phyloP scores from a whole-genome alignment of 2,113 vertebrate genomes.

The Gasterosteus nipponicus region DNA sequence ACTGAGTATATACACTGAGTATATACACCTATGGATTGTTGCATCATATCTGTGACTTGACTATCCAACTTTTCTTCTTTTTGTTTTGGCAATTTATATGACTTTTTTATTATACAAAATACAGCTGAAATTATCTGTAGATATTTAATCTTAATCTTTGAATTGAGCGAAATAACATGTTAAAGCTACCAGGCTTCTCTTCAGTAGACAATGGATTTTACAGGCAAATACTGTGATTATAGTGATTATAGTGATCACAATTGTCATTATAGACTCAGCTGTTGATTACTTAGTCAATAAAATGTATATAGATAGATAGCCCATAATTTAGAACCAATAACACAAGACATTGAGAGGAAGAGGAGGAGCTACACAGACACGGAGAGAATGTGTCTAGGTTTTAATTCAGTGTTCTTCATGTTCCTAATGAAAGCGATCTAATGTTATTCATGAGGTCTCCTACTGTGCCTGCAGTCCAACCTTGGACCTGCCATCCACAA shows the following conservation, averaged over 20 bases:
- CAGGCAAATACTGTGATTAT: no score
- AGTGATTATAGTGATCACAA: no score
- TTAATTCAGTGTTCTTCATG: conserved; percentile 44
- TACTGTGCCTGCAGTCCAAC: conserved; percentile 47
- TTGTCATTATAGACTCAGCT: not conserved
- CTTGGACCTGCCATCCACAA: conserved; percentile 54
- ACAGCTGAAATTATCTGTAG: not conserved
- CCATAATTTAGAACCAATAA: not conserved
- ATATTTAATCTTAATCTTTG: not conserved
- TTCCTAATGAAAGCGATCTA: conserved; percentile 66
- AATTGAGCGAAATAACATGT: not conserved
- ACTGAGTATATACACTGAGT: not conserved
- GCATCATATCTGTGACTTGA: not conserved
- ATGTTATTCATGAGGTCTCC: conserved; percentile 76
- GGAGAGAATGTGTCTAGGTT: not conserved
- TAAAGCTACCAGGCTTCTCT: not conserved
- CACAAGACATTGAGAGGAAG: conserved; percentile 15
- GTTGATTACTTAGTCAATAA: not conserved
- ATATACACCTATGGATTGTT: not conserved
- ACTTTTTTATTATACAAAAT: not conserved
- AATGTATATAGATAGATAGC: not conserved
- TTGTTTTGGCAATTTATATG: not conserved
- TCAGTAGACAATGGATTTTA: not conserved
- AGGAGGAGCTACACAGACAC: not conserved
- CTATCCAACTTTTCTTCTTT: not conserved